These are phyloP conservation scores for Drosophila melanogaster DNA, from an alignment of 1,140 invertebrate species.

Conservation along the genomic window DNA sequence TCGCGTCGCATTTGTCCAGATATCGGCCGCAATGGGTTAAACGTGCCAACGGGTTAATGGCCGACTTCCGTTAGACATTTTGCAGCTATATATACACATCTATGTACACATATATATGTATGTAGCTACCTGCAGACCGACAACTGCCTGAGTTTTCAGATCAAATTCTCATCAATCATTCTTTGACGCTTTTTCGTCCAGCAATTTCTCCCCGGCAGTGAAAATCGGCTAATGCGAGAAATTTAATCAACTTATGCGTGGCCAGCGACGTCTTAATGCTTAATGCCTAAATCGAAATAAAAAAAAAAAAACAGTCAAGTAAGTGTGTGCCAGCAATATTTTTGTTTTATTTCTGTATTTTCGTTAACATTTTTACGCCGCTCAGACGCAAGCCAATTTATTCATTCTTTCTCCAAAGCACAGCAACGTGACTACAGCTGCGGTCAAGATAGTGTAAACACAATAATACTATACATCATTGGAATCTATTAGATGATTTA, in stretches of 20 bases:
- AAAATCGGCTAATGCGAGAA: conserved; percentile 78
- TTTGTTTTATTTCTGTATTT: conserved; percentile 47
- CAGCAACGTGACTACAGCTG: conserved; percentile 3
- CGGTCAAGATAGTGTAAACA: not conserved
- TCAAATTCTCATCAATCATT: conserved; percentile 76
- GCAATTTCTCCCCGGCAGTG: conserved; percentile 69
- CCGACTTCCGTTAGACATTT: conserved; percentile 60
- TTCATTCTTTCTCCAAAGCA: conserved; percentile 61
- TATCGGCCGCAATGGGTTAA: conserved; percentile 32
- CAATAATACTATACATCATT: not conserved
- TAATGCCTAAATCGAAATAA: conserved; percentile 36
- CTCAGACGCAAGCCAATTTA: conserved; percentile 57
- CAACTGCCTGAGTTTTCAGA: conserved; percentile 29
- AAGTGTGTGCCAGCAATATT: conserved; percentile 40
- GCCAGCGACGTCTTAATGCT: conserved; percentile 62
- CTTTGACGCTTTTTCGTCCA: conserved; percentile 48
- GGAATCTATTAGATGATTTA: too few relatives aligned
- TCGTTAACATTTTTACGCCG: conserved; percentile 43
- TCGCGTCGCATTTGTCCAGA: conserved; percentile 17
- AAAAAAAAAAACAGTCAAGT: not conserved
- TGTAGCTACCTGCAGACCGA: conserved; percentile 1
- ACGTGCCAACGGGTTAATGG: conserved; percentile 50
- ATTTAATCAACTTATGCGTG: conserved; percentile 77
- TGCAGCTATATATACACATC: conserved; percentile 25
- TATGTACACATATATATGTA: too few relatives aligned